Evolutionary conservation across 2,113 vertebrate species (phyloP).

Genomic region (Xiphias gladius): DNA sequence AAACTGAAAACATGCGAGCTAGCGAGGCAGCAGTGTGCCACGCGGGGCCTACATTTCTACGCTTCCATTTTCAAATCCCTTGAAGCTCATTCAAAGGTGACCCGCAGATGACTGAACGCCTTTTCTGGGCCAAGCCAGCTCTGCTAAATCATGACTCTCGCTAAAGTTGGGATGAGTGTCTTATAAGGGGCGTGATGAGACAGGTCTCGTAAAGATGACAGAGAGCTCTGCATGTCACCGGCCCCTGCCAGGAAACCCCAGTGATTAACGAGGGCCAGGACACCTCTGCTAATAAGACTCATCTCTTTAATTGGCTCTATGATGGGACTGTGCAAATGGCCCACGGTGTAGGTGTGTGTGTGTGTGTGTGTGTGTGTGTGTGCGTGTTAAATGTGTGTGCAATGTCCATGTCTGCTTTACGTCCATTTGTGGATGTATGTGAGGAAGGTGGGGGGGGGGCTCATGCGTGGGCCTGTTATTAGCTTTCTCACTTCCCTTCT

Average conservation of each 20-base stretch:
- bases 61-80: conserved; percentile 34
- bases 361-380: conserved; percentile 7
- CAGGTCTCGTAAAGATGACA: conserved; percentile 80
- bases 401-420: conserved; percentile 11
- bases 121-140: conserved; percentile 60
- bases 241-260: conserved; percentile 77
- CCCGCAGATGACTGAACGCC: conserved; percentile 57
- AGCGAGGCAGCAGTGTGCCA: conserved; percentile 20
- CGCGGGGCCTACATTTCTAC: conserved; percentile 14
- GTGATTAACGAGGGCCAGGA: conserved; percentile 78
- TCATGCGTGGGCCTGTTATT: conserved; percentile 46
- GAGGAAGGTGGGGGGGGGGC: neutral
- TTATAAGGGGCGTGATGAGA: conserved; percentile 81
- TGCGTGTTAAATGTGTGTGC: conserved; percentile 5
- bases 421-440: conserved; percentile 39
- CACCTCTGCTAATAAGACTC: conserved; percentile 83
- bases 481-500: conserved; percentile 42
- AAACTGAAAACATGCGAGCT: conserved; percentile 38
- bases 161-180: conserved; percentile 81
- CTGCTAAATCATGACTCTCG: conserved; percentile 77
- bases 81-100: conserved; percentile 76
- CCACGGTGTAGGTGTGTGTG: neutral
- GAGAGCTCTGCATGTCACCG: conserved; percentile 66
- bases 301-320: conserved; percentile 83
- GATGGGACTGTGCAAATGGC: conserved; percentile 71